Evolutionary conservation across 2,797 vertebrate genomes (phyloP).

Genomic region (Spatula clypeata): DNA sequence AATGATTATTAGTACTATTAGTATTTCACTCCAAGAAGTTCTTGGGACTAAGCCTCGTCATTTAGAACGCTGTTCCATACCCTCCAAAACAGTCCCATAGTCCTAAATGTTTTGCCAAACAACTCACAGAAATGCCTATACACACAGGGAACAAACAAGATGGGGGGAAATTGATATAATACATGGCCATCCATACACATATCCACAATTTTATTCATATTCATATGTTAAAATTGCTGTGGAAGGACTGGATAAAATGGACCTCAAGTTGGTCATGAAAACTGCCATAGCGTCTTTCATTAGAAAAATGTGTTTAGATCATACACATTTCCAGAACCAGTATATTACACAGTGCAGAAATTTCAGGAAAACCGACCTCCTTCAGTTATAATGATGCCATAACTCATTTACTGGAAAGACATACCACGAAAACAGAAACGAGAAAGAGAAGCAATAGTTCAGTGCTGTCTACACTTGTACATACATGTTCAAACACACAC

Average conservation of each 20-base stretch:
- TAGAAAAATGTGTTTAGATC: not conserved
- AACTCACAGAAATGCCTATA: not conserved
- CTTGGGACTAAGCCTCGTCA: not conserved
- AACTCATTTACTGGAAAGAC: not conserved
- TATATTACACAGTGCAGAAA: not conserved
- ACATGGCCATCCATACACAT: not conserved
- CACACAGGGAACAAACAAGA: not conserved
- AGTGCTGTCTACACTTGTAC: not conserved
- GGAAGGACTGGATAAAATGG: not conserved
- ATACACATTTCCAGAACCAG: not conserved
- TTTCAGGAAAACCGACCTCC: conserved; percentile 7
- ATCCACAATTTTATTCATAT: not conserved
- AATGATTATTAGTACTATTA: not conserved
- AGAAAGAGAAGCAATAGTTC: not conserved
- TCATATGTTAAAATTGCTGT: not conserved
- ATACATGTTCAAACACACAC: not conserved
- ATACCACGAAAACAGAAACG: not conserved
- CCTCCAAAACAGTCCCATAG: not conserved
- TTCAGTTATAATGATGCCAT: not conserved
- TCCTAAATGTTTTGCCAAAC: not conserved
- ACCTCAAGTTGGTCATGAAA: not conserved
- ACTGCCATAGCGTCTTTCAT: not conserved
- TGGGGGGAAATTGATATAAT: not conserved
- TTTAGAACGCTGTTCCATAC: not conserved
- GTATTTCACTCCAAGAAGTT: not conserved